A percentile compares a stretch with the other conserved stretches of the same genome.
These are phyloP conservation scores for Equus przewalskii DNA, from an alignment of 2,113 vertebrate species.

Conservation along the genomic window DNA sequence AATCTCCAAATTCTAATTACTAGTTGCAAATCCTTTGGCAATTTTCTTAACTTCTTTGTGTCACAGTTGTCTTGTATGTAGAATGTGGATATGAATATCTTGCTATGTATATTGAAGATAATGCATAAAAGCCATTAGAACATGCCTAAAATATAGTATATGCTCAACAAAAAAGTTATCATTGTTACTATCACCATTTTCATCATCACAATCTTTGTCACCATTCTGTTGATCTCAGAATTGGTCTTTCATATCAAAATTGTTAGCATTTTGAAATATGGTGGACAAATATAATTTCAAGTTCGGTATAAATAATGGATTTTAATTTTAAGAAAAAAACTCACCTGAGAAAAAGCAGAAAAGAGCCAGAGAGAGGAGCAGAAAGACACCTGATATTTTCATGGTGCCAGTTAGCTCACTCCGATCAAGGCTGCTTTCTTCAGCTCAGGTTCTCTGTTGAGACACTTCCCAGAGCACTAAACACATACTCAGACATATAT, in stretches of 20 bases:
- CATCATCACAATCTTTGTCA: not conserved
- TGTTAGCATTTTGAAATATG: slow-evolving; percentile 35
- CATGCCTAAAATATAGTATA: not conserved
- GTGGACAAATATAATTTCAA: not conserved
- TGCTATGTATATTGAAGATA: not conserved
- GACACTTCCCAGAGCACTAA: slow-evolving; percentile 67
- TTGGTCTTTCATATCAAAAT: not conserved
- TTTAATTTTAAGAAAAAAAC: slow-evolving; percentile 73
- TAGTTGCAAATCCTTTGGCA: not conserved
- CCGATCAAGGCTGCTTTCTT: not conserved
- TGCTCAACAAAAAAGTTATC: not conserved
- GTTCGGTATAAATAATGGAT: not conserved
- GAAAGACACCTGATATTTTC: slow-evolving; percentile 84
- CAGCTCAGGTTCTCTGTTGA: slow-evolving; percentile 70
- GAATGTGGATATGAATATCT: not conserved
- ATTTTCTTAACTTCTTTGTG: not conserved
- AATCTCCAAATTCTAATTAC: not conserved
- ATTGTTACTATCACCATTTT: not conserved
- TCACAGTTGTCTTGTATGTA: not conserved
- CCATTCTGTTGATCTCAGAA: not conserved
- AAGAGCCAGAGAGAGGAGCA: slow-evolving; percentile 87
- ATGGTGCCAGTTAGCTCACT: slow-evolving; percentile 84
- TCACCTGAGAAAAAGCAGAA: slow-evolving; percentile 87
- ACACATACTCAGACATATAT: not conserved
- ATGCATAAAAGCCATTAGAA: not conserved